phyloP scores from a whole-genome alignment of 1,140 invertebrate genomes.

The Lamellibrachia luymesi region DNA sequence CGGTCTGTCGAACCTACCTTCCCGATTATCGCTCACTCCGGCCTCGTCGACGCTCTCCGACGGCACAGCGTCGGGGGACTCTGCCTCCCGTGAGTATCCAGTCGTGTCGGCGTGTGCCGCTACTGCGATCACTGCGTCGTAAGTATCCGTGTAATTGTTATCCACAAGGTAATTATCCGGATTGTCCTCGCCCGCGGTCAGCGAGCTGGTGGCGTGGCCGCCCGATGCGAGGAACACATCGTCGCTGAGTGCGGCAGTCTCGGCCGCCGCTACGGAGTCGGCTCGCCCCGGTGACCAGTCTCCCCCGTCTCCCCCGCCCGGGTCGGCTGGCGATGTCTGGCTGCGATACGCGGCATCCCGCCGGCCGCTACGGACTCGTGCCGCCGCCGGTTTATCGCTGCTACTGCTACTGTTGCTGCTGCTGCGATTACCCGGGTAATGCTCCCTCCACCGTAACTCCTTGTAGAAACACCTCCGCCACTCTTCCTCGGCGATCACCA shows the following conservation, averaged over 20 bases:
- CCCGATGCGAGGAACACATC: background rate
- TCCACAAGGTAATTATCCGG: background rate
- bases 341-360: background rate
- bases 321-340: background rate
- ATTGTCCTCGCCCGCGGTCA: background rate
- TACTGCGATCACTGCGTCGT: background rate
- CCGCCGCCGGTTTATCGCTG: background rate
- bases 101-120: background rate
- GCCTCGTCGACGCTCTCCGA: background rate
- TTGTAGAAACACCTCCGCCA: background rate
- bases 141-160: background rate
- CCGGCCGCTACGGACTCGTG: background rate
- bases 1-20: background rate
- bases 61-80: background rate
- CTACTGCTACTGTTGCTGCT: background rate
- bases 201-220: background rate
- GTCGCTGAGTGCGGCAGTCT: background rate
- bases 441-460: background rate
- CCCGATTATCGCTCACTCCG: background rate
- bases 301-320: background rate
- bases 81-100: background rate
- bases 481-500: background rate
- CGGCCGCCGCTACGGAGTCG: background rate
- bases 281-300: background rate
- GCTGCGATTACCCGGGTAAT: background rate